Evolutionary conservation across 2,113 vertebrate genomes (phyloP).

Genomic region (Saccopteryx leptura): DNA sequence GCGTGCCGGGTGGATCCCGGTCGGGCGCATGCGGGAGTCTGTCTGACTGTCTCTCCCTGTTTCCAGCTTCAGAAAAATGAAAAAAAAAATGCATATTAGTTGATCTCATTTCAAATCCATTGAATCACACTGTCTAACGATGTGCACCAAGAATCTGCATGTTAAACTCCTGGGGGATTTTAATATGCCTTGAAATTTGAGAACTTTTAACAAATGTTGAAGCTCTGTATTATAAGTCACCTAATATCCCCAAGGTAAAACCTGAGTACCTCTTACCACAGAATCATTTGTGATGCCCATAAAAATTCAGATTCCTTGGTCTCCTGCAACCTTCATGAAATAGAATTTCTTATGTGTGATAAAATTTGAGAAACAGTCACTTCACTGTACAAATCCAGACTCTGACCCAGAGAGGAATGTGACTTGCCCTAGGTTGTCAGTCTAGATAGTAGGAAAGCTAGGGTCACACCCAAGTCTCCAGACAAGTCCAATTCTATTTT

Average conservation of each 20-base stretch:
- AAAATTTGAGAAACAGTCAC: conserved; percentile 1
- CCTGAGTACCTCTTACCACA: background rate
- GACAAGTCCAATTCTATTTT: background rate
- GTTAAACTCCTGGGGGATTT: background rate
- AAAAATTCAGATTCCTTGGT: background rate
- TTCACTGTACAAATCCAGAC: conserved; percentile 4
- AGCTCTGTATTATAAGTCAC: background rate
- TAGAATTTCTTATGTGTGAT: conserved; percentile 16
- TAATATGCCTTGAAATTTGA: background rate
- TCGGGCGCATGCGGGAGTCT: no score
- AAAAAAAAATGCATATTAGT: conserved; percentile 15
- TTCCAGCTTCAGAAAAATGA: no score
- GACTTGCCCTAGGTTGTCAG: background rate
- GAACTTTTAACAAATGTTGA: background rate
- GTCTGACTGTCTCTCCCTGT: no score
- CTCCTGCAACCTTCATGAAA: background rate
- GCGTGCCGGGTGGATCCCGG: no score
- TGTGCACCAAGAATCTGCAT: background rate
- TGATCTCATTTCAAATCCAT: background rate
- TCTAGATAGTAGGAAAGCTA: background rate
- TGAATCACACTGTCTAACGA: background rate
- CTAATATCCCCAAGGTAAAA: conserved; percentile 3
- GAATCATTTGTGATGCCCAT: background rate
- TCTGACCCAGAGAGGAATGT: background rate
- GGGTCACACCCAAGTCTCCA: background rate